Evolutionary conservation across 2,888 invertebrate genomes (phyloP).

Genomic region (Drosophila greeni): DNA sequence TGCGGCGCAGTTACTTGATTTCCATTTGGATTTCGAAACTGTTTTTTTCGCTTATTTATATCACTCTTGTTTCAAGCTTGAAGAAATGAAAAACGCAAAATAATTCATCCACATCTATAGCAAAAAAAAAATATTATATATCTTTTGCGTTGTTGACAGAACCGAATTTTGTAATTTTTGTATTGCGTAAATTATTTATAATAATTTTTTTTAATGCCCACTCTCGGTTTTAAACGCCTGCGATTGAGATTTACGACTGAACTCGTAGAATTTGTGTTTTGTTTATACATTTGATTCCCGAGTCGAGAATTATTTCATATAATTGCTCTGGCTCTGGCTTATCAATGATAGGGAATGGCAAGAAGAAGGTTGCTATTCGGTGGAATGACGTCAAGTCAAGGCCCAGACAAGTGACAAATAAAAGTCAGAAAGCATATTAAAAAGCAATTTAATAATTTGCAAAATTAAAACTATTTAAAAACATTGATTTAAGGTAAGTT

Average conservation of each 20-base stretch:
- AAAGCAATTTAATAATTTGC: neutral
- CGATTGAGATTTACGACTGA: conserved; percentile 22
- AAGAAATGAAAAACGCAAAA: conserved; percentile 49
- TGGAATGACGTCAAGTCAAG: conserved; percentile 33
- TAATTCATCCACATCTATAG: conserved; percentile 43
- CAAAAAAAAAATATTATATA: conserved; percentile 15
- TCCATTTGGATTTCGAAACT: conserved; percentile 57
- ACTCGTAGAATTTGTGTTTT: neutral
- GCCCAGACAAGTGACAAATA: conserved; percentile 31
- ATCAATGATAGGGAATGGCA: conserved; percentile 22
- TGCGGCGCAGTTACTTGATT: conserved; percentile 66
- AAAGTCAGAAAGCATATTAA: conserved; percentile 27
- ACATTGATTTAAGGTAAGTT: neutral
- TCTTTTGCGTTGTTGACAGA: conserved; percentile 34
- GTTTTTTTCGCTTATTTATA: conserved; percentile 32
- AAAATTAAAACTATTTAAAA: conserved; percentile 1
- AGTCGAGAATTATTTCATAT: conserved; percentile 23
- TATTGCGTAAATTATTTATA: conserved; percentile 13
- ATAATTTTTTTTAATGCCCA: conserved; percentile 6
- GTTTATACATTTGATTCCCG: neutral
- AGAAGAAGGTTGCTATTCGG: conserved; percentile 15
- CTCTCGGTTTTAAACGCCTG: conserved; percentile 1
- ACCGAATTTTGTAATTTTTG: conserved; percentile 19
- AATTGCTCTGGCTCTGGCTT: conserved; percentile 6
- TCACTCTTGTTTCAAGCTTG: conserved; percentile 25